Evolutionary conservation across 2,113 vertebrate genomes (phyloP).

Genomic region (Chelonoidis abingdonii): DNA sequence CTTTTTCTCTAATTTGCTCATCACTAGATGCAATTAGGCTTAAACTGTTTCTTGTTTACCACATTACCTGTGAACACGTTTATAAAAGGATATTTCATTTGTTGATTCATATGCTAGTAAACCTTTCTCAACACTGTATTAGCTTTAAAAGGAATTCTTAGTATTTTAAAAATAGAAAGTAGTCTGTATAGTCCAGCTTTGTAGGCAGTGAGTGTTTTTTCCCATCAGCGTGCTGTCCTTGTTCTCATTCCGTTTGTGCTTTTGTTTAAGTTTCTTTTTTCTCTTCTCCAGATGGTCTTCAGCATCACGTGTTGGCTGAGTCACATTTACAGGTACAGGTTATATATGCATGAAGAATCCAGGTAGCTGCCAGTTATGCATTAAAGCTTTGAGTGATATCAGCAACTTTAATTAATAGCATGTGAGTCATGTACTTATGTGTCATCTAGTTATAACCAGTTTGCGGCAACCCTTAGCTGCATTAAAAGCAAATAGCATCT

Average conservation of each 20-base stretch:
- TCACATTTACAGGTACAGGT: constrained; percentile 34
- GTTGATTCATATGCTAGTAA: not conserved
- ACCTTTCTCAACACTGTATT: not conserved
- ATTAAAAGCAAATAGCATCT: not conserved
- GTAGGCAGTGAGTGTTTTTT: not conserved
- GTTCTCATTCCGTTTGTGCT: not conserved
- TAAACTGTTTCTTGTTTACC: not conserved
- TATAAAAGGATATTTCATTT: not conserved
- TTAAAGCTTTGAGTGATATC: constrained; percentile 29
- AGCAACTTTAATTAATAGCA: constrained; percentile 54
- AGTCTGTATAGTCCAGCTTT: not conserved
- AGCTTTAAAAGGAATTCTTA: not conserved
- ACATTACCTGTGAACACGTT: not conserved
- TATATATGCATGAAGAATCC: not conserved
- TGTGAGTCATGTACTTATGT: constrained; percentile 5
- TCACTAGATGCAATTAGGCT: not conserved
- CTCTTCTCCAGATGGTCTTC: constrained; percentile 42
- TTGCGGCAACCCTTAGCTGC: not conserved
- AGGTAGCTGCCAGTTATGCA: constrained; percentile 35
- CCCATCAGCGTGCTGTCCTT: not conserved
- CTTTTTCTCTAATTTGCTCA: not conserved
- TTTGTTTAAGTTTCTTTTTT: not conserved
- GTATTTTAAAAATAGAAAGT: not conserved
- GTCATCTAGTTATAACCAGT: constrained; percentile 21
- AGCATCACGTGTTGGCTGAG: not conserved